Conservation (phyloP, 2,888 invertebrate species). For the Nectonema munidae region DNA sequence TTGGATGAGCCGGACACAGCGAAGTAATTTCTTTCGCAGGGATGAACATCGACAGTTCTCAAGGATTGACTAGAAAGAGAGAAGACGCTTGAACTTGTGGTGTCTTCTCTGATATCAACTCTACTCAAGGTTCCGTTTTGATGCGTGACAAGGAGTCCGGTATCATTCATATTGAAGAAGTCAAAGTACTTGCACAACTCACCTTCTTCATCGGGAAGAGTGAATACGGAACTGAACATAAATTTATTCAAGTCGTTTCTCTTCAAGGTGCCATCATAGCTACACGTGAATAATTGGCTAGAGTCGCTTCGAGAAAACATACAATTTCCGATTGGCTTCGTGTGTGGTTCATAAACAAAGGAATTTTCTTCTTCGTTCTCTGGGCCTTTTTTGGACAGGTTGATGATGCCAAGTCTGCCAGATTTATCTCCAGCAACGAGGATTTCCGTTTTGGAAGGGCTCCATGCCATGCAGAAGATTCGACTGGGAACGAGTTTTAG, state of each 20-base stretch:
- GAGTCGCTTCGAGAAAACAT: constrained; percentile 20
- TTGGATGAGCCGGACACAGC: constrained; percentile 22
- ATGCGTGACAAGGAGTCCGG: constrained; percentile 22
- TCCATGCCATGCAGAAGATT: constrained; percentile 1
- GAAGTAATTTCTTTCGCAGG: constrained; percentile 22
- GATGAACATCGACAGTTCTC: constrained; percentile 24
- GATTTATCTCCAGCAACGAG: constrained; percentile 23
- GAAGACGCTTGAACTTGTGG: too few relatives aligned
- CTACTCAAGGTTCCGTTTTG: constrained; percentile 23
- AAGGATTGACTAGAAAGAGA: constrained; percentile 20
- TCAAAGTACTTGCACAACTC: constrained; percentile 20
- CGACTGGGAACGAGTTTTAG: constrained; percentile 1
- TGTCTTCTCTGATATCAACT: constrained; percentile 22
- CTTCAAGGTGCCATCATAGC: constrained; percentile 25
- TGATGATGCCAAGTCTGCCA: constrained; percentile 23
- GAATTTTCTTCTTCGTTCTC: constrained; percentile 19
- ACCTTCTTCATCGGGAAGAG: constrained; percentile 19
- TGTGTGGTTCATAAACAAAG: constrained; percentile 21
- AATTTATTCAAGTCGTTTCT: constrained; percentile 22
- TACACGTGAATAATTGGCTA: constrained; percentile 20
- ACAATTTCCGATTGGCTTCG: constrained; percentile 22
- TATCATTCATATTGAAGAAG: constrained; percentile 19
- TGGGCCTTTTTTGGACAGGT: constrained; percentile 19
- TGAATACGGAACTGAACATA: constrained; percentile 22
- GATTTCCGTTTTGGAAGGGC: constrained; percentile 19